Conservation (phyloP, 2,888 invertebrate species). For the Aphodius sticticus region DNA sequence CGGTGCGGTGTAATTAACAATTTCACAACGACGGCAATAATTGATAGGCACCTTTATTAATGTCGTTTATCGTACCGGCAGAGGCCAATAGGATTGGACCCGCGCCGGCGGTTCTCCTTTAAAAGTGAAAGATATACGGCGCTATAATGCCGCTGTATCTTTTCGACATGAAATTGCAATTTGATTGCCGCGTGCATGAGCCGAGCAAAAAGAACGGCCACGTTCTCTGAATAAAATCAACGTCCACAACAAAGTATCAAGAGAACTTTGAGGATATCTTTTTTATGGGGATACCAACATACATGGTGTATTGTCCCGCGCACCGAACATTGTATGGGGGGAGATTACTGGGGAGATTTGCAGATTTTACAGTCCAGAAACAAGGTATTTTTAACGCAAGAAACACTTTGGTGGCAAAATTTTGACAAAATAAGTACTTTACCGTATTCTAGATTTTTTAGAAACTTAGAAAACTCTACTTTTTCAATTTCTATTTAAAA, state of each 20-base stretch:
- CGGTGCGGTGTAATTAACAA: constrained; percentile 17
- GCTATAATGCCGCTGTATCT: constrained; percentile 20
- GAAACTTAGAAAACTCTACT: no score
- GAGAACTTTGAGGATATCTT: no score
- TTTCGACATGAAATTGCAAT: constrained; percentile 22
- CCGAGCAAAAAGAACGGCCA: not conserved
- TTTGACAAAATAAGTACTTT: no score
- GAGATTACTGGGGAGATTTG: no score
- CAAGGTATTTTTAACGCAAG: no score
- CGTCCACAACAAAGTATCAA: not conserved
- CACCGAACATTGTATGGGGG: no score
- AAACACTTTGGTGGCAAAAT: no score
- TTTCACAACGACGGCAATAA: constrained; percentile 23
- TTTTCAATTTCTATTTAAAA: no score
- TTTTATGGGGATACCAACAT: no score
- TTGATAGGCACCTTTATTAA: constrained; percentile 26
- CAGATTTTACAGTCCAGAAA: no score
- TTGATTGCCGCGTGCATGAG: not conserved
- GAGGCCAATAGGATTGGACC: not conserved
- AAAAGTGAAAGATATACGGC: constrained; percentile 16
- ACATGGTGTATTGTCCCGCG: no score
- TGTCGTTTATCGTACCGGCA: constrained; percentile 20
- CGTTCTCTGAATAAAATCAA: not conserved
- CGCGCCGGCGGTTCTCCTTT: constrained; percentile 5
- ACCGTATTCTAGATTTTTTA: no score